These are phyloP conservation scores for Drosophila takahashii DNA, from an alignment of 1,140 invertebrate species.

Conservation along the genomic window DNA sequence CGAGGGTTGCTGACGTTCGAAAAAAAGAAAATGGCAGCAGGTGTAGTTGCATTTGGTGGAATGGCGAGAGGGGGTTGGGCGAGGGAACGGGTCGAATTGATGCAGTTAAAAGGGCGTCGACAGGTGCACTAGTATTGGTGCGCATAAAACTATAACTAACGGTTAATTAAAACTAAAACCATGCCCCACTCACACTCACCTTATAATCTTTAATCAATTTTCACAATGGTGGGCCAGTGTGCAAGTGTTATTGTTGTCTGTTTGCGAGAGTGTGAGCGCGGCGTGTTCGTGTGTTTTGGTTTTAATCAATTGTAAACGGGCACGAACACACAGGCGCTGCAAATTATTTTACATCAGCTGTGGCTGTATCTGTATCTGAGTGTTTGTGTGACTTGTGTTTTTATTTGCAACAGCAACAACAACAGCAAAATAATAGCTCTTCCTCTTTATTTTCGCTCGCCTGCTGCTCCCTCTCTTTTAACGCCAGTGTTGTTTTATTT, in stretches of 20 bases:
- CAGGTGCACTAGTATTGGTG: conserved; percentile 13
- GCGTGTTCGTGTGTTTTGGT: conserved; percentile 71
- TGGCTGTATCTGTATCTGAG: conserved; percentile 46
- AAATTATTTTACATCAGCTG: conserved; percentile 81
- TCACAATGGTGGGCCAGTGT: conserved; percentile 56
- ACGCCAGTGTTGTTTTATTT: conserved; percentile 37
- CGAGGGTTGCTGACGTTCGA: conserved; percentile 65
- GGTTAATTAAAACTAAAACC: conserved; percentile 65
- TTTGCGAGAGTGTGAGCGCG: conserved; percentile 12
- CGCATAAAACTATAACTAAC: conserved; percentile 54
- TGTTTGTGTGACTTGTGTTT: conserved; percentile 45
- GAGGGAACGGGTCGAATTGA: conserved; percentile 45
- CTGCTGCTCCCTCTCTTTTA: conserved; percentile 38
- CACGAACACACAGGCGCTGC: conserved; percentile 69
- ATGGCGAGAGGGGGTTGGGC: neutral
- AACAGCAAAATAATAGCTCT: conserved; percentile 52
- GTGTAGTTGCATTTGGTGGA: conserved; percentile 57
- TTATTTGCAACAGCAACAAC: conserved; percentile 59
- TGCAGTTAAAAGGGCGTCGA: conserved; percentile 74
- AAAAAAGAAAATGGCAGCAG: conserved; percentile 76
- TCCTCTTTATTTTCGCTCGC: conserved; percentile 46
- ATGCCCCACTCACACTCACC: conserved; percentile 57
- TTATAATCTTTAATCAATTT: conserved; percentile 80
- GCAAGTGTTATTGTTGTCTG: conserved; percentile 26
- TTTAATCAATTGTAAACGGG: conserved; percentile 80